phyloP scores from a whole-genome alignment of 2,888 invertebrate genomes.

The Xylocampa areola region DNA sequence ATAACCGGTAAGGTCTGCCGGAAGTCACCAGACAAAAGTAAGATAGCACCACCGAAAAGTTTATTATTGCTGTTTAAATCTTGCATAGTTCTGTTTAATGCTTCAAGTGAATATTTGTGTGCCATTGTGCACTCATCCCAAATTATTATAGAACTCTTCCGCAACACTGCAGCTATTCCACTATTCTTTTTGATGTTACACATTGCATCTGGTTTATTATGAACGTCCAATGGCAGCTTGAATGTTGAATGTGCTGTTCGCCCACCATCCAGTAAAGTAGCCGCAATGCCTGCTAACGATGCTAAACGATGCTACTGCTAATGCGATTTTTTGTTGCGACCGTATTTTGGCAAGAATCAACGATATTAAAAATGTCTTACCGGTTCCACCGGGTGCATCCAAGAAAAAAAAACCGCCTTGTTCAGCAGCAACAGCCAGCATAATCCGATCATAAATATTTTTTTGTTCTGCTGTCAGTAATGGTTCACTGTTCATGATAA shows the following conservation, averaged over 20 bases:
- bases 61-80: slow-evolving; percentile 34
- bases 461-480: slow-evolving; percentile 36
- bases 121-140: slow-evolving; percentile 53
- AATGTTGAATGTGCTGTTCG: slow-evolving; percentile 45
- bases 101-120: slow-evolving; percentile 54
- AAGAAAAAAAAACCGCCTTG: slow-evolving; percentile 22
- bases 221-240: slow-evolving; percentile 37
- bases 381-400: slow-evolving; percentile 20
- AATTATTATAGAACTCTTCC: slow-evolving; percentile 36
- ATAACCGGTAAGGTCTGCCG: slow-evolving; percentile 44
- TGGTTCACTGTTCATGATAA: slow-evolving; percentile 37
- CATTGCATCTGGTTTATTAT: slow-evolving; percentile 38
- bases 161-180: slow-evolving; percentile 37
- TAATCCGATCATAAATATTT: slow-evolving; percentile 35
- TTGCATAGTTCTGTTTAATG: slow-evolving; percentile 46
- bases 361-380: slow-evolving; percentile 4
- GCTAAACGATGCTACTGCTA: slow-evolving; percentile 43
- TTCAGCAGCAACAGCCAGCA: slow-evolving; percentile 14
- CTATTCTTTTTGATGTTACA: slow-evolving; percentile 44
- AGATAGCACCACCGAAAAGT: slow-evolving; percentile 42
- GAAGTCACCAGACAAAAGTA: slow-evolving; percentile 50
- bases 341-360: slow-evolving; percentile 31
- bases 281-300: slow-evolving; percentile 51
- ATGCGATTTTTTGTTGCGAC: slow-evolving; percentile 33
- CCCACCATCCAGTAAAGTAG: slow-evolving; percentile 46